These are phyloP conservation scores for Montipora sp. DNA, from an alignment of 64 coral and sea anemone genomes.

Conservation along the genomic window DNA sequence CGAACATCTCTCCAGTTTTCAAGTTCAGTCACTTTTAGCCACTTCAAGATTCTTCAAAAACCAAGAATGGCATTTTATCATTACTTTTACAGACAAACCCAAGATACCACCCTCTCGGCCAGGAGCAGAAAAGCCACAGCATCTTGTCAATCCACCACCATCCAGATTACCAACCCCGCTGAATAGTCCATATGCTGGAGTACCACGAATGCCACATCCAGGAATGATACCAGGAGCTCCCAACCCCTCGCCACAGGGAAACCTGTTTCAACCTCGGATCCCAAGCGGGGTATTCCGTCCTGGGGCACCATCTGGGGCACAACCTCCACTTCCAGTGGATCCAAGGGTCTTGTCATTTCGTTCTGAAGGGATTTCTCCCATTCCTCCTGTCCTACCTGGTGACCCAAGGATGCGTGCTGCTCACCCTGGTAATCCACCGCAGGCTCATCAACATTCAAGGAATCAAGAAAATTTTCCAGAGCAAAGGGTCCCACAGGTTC, in stretches of 20 bases:
- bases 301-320: not conserved
- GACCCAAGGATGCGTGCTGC: slow-evolving; percentile 4
- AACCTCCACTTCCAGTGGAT: not conserved
- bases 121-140: slow-evolving; percentile 70
- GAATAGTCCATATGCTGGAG: slow-evolving; percentile 8
- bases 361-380: not conserved
- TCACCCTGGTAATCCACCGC: not conserved
- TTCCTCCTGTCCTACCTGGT: not conserved
- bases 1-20: no score
- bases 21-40: no score
- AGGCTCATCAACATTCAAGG: not conserved
- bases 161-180: not conserved
- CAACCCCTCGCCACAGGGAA: slow-evolving; percentile 2
- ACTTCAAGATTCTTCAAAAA: no score
- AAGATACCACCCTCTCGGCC: slow-evolving; percentile 72
- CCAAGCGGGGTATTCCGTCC: slow-evolving; percentile 34
- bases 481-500: not conserved
- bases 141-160: slow-evolving; percentile 55
- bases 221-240: slow-evolving; percentile 11
- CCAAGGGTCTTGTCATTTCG: slow-evolving; percentile 11
- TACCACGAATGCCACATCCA: slow-evolving; percentile 33
- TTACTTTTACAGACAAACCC: slow-evolving; percentile 59
- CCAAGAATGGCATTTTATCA: not conserved
- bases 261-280: slow-evolving; percentile 51
- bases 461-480: slow-evolving; percentile 7